Base-by-base conservation (phyloP, 2,888 invertebrate genomes). In the Eumerus sabulonum region DNA sequence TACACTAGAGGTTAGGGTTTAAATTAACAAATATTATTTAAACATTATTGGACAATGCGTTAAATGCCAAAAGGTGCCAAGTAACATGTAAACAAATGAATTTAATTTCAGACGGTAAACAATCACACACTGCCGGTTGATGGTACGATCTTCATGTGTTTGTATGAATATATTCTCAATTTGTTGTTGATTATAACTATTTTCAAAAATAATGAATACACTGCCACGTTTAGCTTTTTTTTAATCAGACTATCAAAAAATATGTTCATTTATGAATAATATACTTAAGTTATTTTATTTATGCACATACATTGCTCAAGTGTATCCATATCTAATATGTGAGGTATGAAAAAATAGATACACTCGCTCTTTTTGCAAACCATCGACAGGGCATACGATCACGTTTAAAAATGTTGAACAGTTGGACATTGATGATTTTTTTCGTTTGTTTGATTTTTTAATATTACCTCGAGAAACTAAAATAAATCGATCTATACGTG, bases 31-130 rank as follows among this genome's bases (percentile, higher is more conserved):
- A 27, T 7, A 4, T 27, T 27, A 7, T 27, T 27, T 27, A 27
- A 7, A 2, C 7, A 2, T 27, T 27, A 4, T 74, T 79, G 79
- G 74, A 64, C 53, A 60, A 74, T 70, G 74, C 70, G 51, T 76
- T 74, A 70, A 63, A 79, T 71, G 76, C 81, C 81, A 81, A 81
- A 81, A 62, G 81, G 81, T 81, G 81, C 81, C 81, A 81, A 81
- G 74, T 66, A 71, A 47, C 50, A 81, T 67, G 56, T 70, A 44
- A 76, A 81, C 71, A 51, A 76, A 76, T 76, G 76, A 81, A 81
- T 81, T 76, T 81, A 81, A 81, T 81, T 81, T 70, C 70, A 81
- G 81, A 76, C 81, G 76, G 71, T 63, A 76, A 71, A 81, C 81
- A 81, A 81, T 71, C 76, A 81, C 68, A 60, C 79, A 79, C 68